These are phyloP conservation scores for Otocyon megalotis DNA, from an alignment of 2,113 vertebrate species.

Conservation along the genomic window DNA sequence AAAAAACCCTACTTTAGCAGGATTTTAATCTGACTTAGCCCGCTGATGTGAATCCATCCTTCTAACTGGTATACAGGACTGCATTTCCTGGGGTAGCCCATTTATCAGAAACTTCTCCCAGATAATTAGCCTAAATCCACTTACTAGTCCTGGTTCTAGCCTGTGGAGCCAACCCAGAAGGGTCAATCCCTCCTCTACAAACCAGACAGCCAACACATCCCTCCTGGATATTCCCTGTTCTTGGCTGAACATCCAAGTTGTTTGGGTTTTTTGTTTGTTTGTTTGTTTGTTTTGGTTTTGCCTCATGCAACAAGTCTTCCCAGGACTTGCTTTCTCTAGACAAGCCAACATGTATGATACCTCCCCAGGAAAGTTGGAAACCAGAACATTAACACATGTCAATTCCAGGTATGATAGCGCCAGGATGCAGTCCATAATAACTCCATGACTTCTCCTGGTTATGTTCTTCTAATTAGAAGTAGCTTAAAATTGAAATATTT, in stretches of 20 bases:
- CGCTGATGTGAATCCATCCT: neutral
- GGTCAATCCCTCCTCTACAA: neutral
- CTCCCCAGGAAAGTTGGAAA: neutral
- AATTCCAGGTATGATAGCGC: neutral
- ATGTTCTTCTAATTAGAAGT: neutral
- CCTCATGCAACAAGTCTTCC: neutral
- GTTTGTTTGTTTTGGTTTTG: neutral
- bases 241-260: neutral
- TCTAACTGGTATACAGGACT: neutral
- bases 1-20: neutral
- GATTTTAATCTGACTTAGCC: neutral
- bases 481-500: slow-evolving; percentile 7
- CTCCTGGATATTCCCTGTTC: neutral
- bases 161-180: neutral
- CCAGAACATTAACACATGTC: neutral
- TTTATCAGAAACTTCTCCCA: neutral
- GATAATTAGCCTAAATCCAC: neutral
- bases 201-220: neutral
- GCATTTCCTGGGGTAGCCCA: neutral
- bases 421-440: neutral
- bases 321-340: neutral
- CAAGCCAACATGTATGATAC: neutral
- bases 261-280: neutral
- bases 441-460: neutral
- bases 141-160: neutral